Evolutionary conservation across 2,797 vertebrate species (phyloP), one percentile per base, ranked within the genome.

Genomic region (Acomys russatus): DNA sequence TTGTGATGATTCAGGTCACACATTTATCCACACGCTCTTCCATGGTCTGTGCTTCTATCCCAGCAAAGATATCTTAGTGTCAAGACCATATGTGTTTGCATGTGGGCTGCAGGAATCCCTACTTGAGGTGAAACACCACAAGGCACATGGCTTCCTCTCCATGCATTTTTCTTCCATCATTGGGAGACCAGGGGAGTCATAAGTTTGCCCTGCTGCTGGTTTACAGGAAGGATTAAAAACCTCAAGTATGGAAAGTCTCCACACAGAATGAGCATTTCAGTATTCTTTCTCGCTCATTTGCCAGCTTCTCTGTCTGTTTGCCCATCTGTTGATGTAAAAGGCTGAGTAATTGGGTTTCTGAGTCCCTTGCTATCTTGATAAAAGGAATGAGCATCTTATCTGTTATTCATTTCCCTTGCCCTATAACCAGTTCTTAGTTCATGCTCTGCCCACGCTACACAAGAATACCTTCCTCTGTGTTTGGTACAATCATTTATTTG

Each of bases 31-130:
- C 23, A 30, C 61, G 54, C 66, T 78, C 56, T 10, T 84, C 76
- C 30, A 0, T 59, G 85, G 59, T 51, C 88, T 17, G 0, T 5
- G 11, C 38, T 86, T 10, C 18, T 35, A 80, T 76, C 35, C 12
- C 17, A 68, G 11, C 12, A 59, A 66, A 59, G 49, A 71, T 25
- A 83, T 74, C 77, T 80, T 83, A 84, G 38, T 70, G 54, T 78
- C 15, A 6, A 64, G 80, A 76, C 14, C 10, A 17, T 54, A 25
- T 22, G 2, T 38, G 88, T 38, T 88, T 74, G 71, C 77, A 88
- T 23, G 56, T 0, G 0, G 25, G 0, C 11, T 68, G 0, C 23
- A 6, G 73, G 23, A 3, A 61, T 49, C 11, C 35, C 15, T 64
- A 54, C 4, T 1, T 51, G 20, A 17, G 4, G 10, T 33, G 28